Base-by-base conservation (phyloP, 2,797 vertebrate genomes). In the Crocodylus rhombifer region DNA sequence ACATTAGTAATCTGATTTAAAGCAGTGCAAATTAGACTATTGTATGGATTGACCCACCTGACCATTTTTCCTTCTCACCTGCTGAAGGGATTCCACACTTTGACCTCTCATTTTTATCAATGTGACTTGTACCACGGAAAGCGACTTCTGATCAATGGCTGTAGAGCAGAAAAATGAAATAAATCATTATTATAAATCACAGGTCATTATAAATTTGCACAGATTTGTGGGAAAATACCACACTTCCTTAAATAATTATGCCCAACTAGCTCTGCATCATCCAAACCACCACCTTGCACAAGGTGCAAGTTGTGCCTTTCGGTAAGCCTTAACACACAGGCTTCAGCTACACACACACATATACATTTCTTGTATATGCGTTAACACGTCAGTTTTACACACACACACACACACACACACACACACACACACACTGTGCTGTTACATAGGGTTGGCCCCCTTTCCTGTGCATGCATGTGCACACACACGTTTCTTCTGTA, bases 71-170 rank as follows among this genome's bases (percentile, higher is more conserved):
- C 4, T 2, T 89, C 97, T 92, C 87, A 99, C 98, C 98, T 98
- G 97, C 76, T 97, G 88, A 88, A 97, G 96, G 10, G 96, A 94
- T 84, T 98, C 97, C 7, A 95, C 93, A 33, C 97, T 98, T 73
- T 79, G 93, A 56, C 94, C 97, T 95, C 69, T 87, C 76, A 94
- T 96, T 73, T 96, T 98, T 80, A 95, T 89, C 16, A 93, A 78
- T 0, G 97, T 89, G 86, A 97, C 93, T 80, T 84, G 97, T 7
- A 93, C 92, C 67, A 90, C 80, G 2, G 92, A 55, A 25, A 88
- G n/a, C 0, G 91, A 88, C 56, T 94, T 94, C n/a, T 15, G 84
- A 63, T 84, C 82, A 60, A 90, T 1, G 79, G 82, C 97, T 98
- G 84, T 23, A 69, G 94, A 90, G 55, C 5, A 90, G 33, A 75